These are phyloP conservation scores for Petrophora chlorosata DNA, from an alignment of 2,888 invertebrate genomes.

Conservation along the genomic window DNA sequence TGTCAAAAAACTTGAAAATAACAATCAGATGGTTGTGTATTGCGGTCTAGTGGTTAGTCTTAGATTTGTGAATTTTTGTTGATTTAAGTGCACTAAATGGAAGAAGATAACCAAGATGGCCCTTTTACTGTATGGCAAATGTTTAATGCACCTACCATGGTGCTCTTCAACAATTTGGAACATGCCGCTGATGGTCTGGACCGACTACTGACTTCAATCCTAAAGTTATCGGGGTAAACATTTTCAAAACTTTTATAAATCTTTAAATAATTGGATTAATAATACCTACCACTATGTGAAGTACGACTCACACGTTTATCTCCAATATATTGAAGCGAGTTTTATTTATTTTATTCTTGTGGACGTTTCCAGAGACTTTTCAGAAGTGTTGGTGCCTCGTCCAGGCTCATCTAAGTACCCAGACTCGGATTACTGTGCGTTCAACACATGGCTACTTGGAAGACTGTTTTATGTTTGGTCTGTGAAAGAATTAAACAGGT, in stretches of 20 bases:
- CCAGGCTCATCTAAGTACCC: constrained; percentile 69
- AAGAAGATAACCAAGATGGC: constrained; percentile 72
- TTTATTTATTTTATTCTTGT: too few species aligned
- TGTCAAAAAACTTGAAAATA: too few species aligned
- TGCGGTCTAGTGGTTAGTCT: too few species aligned
- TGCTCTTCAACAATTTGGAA: constrained; percentile 83
- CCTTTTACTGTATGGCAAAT: constrained; percentile 85
- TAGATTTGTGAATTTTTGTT: too few species aligned
- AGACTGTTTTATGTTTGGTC: constrained; percentile 86
- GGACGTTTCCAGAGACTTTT: constrained; percentile 71
- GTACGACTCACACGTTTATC: too few species aligned
- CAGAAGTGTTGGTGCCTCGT: constrained; percentile 80
- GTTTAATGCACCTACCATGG: constrained; percentile 85
- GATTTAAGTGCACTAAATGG: constrained; percentile 56
- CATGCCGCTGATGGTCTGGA: constrained; percentile 81
- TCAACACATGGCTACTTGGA: constrained; percentile 87
- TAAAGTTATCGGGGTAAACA: constrained; percentile 80
- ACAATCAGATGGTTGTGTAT: too few species aligned
- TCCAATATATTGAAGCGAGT: too few species aligned
- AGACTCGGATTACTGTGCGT: constrained; percentile 78
- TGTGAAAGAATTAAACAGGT: constrained; percentile 77
- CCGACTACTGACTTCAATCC: constrained; percentile 82
- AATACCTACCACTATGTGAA: too few species aligned
- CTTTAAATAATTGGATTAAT: too few species aligned
- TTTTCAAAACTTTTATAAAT: not conserved